Percentiles rank a stretch among this genome's conserved stretches.
phyloP scores from a whole-genome alignment of 2,888 invertebrate species.

The Lamproptera curius region DNA sequence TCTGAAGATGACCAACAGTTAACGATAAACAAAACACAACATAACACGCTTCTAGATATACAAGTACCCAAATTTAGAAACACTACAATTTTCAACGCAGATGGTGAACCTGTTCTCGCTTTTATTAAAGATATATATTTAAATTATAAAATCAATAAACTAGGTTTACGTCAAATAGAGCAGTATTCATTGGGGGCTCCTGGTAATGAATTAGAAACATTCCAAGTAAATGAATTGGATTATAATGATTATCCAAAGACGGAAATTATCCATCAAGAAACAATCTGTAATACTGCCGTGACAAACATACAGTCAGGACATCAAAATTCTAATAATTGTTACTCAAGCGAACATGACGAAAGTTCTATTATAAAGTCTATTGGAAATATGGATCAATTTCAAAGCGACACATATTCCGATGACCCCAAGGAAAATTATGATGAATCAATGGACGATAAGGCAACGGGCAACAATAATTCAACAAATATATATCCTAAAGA shows the following conservation, averaged over 20 bases:
- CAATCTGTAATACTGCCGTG: neutral
- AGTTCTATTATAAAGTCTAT: neutral
- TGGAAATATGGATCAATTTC: neutral
- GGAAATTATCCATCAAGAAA: neutral
- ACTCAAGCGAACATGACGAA: neutral
- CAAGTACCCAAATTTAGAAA: slow-evolving; percentile 37
- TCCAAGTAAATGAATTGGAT: too few species aligned
- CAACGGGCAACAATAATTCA: slow-evolving; percentile 4
- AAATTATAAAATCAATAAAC: slow-evolving; percentile 49
- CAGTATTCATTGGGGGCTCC: slow-evolving; percentile 42
- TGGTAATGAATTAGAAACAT: slow-evolving; percentile 13
- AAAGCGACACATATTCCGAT: neutral
- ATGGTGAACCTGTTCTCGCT: slow-evolving; percentile 43
- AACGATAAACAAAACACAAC: slow-evolving; percentile 19
- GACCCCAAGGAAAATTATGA: slow-evolving; percentile 1
- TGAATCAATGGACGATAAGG: neutral
- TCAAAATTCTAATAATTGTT: neutral
- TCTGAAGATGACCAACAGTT: slow-evolving; percentile 17
- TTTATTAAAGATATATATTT: slow-evolving; percentile 44
- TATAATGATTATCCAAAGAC: too few species aligned
- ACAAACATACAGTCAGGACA: neutral
- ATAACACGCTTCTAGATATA: slow-evolving; percentile 26
- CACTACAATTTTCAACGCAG: slow-evolving; percentile 49
- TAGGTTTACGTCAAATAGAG: slow-evolving; percentile 44
- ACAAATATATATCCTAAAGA: neutral